Conservation (phyloP, 2,797 vertebrate genomes). For the Dendrocincla fuliginosa region DNA sequence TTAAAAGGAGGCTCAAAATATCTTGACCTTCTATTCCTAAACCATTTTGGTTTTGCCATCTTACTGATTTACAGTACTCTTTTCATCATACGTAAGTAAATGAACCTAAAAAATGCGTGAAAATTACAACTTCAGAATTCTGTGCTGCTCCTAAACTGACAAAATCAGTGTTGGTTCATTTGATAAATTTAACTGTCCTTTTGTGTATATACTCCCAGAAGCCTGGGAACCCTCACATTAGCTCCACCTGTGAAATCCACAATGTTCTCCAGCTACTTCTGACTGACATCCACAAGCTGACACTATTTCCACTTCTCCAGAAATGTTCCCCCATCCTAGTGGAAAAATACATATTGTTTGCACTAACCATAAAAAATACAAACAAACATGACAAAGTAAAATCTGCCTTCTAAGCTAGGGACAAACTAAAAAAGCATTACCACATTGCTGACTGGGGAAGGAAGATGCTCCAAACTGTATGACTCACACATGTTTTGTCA, state of each 20-base stretch:
- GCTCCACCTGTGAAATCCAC: neutral
- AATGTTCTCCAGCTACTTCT: neutral
- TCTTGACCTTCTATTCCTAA: neutral
- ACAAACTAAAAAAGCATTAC: neutral
- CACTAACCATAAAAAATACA: neutral
- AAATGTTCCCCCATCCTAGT: rapidly evolving
- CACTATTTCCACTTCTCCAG: neutral
- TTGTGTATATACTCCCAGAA: neutral
- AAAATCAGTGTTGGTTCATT: neutral
- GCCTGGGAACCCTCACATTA: neutral
- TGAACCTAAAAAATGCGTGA: neutral
- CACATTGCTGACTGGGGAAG: neutral
- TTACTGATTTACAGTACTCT: neutral
- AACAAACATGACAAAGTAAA: neutral
- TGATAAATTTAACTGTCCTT: neutral
- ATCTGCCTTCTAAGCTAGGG: neutral
- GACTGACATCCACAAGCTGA: neutral
- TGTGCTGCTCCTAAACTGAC: neutral
- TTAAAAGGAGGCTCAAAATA: neutral
- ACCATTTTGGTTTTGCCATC: neutral
- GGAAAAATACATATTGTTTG: neutral
- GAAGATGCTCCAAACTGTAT: neutral
- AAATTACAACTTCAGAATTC: neutral
- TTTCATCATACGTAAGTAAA: neutral
- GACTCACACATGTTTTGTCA: neutral